Conservation (phyloP, 2,797 vertebrate genomes). For the Pelodytes ibericus region DNA sequence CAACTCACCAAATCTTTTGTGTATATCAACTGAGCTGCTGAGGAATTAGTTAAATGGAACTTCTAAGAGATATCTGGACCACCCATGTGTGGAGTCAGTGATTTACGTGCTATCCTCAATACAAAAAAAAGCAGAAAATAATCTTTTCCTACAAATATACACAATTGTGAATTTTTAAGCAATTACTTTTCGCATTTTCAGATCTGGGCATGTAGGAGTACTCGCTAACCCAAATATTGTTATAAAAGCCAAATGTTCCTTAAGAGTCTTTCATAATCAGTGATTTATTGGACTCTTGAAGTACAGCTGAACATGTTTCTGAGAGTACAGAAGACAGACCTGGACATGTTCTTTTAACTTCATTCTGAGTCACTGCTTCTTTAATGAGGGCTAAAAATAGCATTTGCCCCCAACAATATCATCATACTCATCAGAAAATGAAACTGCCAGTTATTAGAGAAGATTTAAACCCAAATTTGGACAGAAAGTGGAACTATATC, state of each 20-base stretch:
- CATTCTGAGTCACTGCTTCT: background rate
- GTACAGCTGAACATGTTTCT: background rate
- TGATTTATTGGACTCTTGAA: slow-evolving; percentile 12
- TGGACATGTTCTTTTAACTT: background rate
- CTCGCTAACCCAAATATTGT: slow-evolving; percentile 2
- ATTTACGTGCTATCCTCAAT: background rate
- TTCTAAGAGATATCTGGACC: background rate
- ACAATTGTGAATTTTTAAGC: background rate
- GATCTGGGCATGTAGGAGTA: background rate
- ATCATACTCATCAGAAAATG: background rate
- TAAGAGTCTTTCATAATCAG: background rate
- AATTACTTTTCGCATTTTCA: slow-evolving; percentile 1
- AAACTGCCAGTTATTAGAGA: no score
- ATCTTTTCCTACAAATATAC: background rate
- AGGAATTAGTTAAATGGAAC: no score
- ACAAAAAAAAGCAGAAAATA: background rate
- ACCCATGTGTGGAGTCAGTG: background rate
- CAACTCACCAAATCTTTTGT: no score
- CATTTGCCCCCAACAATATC: background rate
- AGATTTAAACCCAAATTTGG: background rate
- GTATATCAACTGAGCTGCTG: no score
- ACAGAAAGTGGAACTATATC: background rate
- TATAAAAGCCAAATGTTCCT: slow-evolving; percentile 15
- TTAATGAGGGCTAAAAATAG: background rate
- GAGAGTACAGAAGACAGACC: background rate